phyloP scores from a whole-genome alignment of 2,888 invertebrate genomes.

The Dysmachus trigonus region DNA sequence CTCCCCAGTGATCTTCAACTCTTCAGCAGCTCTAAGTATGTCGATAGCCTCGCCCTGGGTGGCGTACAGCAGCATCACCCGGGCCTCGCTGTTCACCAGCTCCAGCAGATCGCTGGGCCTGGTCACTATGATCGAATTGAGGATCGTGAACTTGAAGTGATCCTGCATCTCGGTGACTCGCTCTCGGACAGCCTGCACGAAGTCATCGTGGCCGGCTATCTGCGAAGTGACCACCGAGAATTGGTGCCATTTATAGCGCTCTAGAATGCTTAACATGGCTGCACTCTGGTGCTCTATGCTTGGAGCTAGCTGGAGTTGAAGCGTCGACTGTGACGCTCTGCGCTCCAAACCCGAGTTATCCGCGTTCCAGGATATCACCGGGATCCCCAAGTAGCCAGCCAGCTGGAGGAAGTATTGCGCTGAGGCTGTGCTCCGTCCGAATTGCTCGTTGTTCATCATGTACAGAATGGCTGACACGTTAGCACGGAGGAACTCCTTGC shows the following conservation, averaged over 20 bases:
- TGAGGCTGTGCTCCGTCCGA: slow-evolving; percentile 91
- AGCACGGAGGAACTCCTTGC: slow-evolving; percentile 86
- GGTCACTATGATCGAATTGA: slow-evolving; percentile 86
- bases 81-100: slow-evolving; percentile 87
- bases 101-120: slow-evolving; percentile 80
- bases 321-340: slow-evolving; percentile 84
- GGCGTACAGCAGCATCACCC: slow-evolving; percentile 92
- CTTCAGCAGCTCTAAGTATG: slow-evolving; percentile 71
- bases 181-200: slow-evolving; percentile 92
- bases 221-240: slow-evolving; percentile 94
- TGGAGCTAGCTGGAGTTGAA: slow-evolving; percentile 93
- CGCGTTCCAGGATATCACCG: slow-evolving; percentile 97
- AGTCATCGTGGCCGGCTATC: slow-evolving; percentile 94
- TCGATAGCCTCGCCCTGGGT: slow-evolving; percentile 87
- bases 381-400: slow-evolving; percentile 93
- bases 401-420: slow-evolving; percentile 94
- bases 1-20: slow-evolving; percentile 68
- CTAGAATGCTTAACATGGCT: slow-evolving; percentile 94
- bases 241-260: slow-evolving; percentile 96
- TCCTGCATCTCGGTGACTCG: slow-evolving; percentile 85
- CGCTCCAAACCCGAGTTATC: slow-evolving; percentile 90
- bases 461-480: slow-evolving; percentile 93
- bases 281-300: slow-evolving; percentile 94
- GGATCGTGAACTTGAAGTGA: slow-evolving; percentile 81
- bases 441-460: slow-evolving; percentile 95